These are phyloP conservation scores for Stichodactyla helianthus DNA, from an alignment of 64 coral and sea anemone species.

Conservation along the genomic window DNA sequence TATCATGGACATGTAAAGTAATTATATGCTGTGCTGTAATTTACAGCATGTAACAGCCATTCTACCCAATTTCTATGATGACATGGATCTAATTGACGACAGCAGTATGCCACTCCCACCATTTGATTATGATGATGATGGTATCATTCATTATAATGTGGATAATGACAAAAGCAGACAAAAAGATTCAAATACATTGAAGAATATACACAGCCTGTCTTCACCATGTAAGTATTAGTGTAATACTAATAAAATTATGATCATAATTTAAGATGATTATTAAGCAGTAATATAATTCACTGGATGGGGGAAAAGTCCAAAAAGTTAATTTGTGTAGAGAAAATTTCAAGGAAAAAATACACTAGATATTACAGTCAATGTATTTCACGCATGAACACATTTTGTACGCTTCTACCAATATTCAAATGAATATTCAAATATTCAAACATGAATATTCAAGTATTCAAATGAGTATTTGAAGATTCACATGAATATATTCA, in stretches of 20 bases:
- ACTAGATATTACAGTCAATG: no score
- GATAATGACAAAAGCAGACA: neutral
- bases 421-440: no score
- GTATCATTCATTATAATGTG: conserved; percentile 17
- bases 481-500: no score
- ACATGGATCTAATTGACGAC: conserved; percentile 76
- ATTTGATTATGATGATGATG: conserved; percentile 60
- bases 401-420: no score
- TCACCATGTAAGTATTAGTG: neutral
- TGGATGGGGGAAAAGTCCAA: no score
- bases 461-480: no score
- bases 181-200: neutral
- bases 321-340: no score
- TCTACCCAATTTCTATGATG: conserved; percentile 71
- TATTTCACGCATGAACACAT: no score
- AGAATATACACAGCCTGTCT: neutral
- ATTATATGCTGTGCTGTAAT: neutral
- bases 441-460: no score
- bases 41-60: conserved; percentile 56
- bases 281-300: no score
- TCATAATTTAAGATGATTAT: neutral
- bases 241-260: neutral
- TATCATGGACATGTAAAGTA: no score
- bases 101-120: conserved; percentile 59
- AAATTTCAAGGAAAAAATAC: no score